phyloP scores from a whole-genome alignment of 2,113 vertebrate genomes.

The Corythaeola cristata region DNA sequence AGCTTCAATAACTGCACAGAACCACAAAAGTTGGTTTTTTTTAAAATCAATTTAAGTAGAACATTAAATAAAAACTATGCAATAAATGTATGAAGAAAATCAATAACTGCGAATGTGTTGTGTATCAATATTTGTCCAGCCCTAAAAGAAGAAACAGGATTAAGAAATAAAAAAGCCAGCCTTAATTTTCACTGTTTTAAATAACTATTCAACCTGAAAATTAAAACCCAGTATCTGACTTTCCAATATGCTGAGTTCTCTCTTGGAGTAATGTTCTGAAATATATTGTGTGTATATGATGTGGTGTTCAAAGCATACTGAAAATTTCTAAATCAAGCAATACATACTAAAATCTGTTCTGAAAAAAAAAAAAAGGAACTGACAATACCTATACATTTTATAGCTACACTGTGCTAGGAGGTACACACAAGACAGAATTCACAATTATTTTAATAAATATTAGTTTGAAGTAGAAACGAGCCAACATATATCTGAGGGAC shows the following conservation, averaged over 20 bases:
- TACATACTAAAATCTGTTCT: constrained; percentile 18
- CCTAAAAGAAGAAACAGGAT: constrained; percentile 63
- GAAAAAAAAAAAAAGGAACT: background rate
- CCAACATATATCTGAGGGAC: constrained; percentile 4
- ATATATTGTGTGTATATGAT: constrained; percentile 39
- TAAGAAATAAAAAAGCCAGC: constrained; percentile 71
- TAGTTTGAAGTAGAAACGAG: background rate
- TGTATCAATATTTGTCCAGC: constrained; percentile 66
- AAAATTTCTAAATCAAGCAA: constrained; percentile 57
- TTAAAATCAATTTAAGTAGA: constrained; percentile 40
- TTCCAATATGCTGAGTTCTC: constrained; percentile 61
- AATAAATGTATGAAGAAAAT: constrained; percentile 60
- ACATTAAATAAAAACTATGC: constrained; percentile 61
- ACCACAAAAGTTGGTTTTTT: background rate
- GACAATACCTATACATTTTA: constrained; percentile 10
- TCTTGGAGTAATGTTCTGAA: constrained; percentile 57
- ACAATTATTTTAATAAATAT: constrained; percentile 44
- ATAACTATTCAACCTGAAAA: constrained; percentile 73
- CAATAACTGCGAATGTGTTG: constrained; percentile 58
- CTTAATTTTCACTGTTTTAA: constrained; percentile 72
- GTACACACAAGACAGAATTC: constrained; percentile 2
- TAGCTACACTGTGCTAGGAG: background rate
- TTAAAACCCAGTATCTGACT: constrained; percentile 69
- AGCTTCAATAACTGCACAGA: constrained; percentile 44
- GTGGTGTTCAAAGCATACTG: constrained; percentile 9